These are phyloP conservation scores for Bufo bufo DNA, from an alignment of 2,113 vertebrate species.

Conservation along the genomic window DNA sequence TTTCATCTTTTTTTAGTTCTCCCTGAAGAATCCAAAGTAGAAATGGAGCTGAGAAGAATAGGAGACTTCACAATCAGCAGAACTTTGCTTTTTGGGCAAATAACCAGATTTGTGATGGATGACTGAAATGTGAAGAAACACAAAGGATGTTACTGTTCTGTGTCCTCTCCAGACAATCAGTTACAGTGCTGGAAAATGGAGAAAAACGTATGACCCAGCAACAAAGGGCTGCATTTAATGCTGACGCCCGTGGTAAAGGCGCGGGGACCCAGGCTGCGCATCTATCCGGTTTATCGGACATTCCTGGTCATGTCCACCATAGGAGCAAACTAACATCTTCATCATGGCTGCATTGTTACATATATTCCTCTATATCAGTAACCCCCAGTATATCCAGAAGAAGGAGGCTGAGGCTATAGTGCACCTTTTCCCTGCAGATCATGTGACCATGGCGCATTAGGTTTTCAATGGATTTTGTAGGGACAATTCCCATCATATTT, in stretches of 20 bases:
- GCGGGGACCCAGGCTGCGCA: not conserved
- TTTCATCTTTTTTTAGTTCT: conserved; percentile 25
- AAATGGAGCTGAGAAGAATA: not conserved
- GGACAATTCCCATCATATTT: too few relatives aligned
- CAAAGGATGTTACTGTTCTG: conserved; percentile 30
- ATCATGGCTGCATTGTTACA: not conserved
- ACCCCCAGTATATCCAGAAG: too few relatives aligned
- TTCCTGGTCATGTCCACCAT: not conserved
- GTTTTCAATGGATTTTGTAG: too few relatives aligned
- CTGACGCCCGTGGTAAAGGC: not conserved
- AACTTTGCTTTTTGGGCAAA: conserved; percentile 2
- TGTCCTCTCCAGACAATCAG: not conserved
- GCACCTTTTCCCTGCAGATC: not conserved
- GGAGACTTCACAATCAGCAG: conserved; percentile 1
- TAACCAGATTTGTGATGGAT: conserved; percentile 53
- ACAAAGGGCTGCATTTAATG: conserved; percentile 28
- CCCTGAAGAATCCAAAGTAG: not conserved
- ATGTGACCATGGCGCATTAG: not conserved
- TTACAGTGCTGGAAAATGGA: conserved; percentile 17
- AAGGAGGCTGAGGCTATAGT: not conserved
- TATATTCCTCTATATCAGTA: too few relatives aligned
- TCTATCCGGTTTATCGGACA: not conserved
- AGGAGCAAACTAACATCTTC: not conserved
- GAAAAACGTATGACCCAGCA: conserved; percentile 16
- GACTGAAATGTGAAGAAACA: conserved; percentile 6